Conservation (phyloP, 30 jellyfish, hydroid and myxozoan genomes). For the Aurelia aurita region DNA sequence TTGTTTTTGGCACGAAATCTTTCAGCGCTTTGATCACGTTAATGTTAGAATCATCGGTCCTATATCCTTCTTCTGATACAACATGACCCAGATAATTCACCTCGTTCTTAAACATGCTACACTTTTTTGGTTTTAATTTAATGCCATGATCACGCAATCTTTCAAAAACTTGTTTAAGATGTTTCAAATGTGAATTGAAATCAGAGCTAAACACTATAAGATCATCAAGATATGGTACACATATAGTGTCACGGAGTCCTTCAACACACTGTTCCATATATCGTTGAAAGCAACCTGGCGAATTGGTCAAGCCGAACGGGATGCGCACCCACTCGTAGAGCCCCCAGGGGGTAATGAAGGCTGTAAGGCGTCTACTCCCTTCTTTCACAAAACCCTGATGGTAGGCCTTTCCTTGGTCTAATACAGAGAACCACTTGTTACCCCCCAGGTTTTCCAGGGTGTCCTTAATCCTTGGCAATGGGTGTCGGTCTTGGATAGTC, state of each 20-base stretch:
- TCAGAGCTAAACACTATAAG: conserved; percentile 8
- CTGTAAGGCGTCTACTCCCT: conserved; percentile 48
- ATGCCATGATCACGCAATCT: background rate
- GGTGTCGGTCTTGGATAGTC: conserved; percentile 43
- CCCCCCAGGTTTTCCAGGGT: conserved; percentile 45
- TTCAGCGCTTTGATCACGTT: conserved; percentile 12
- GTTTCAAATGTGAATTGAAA: conserved; percentile 3
- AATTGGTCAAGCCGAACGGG: background rate
- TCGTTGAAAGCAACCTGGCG: conserved; percentile 27
- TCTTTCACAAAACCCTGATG: background rate
- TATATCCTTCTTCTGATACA: conserved; percentile 18
- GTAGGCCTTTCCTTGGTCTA: conserved; percentile 42
- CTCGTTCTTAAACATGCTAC: background rate
- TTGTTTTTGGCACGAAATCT: conserved; percentile 4
- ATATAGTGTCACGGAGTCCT: conserved; percentile 20
- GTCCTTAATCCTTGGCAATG: conserved; percentile 25
- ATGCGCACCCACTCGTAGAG: conserved; percentile 20
- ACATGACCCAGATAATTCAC: conserved; percentile 30
- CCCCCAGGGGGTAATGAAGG: conserved; percentile 1
- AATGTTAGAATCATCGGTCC: conserved; percentile 4
- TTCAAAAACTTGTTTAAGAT: background rate
- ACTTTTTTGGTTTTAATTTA: background rate
- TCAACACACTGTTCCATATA: conserved; percentile 32
- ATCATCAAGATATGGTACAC: conserved; percentile 19
- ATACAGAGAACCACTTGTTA: conserved; percentile 24